Conservation (phyloP, 2,888 invertebrate species). For the Orchestes rusci region DNA sequence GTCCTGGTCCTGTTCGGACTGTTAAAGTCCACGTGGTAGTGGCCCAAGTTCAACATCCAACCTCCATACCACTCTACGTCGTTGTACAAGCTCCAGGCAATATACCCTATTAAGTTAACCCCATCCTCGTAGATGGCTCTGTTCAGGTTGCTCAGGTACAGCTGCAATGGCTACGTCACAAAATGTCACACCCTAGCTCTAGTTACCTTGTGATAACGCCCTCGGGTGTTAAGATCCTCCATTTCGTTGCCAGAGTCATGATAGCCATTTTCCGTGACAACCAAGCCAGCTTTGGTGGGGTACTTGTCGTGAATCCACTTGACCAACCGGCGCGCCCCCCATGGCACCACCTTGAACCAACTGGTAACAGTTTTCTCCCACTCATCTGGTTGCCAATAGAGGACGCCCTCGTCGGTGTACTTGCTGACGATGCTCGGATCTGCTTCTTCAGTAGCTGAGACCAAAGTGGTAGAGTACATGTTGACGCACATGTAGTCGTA, state of each 20-base stretch:
- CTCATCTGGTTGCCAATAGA: conserved; percentile 15
- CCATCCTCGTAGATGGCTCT: conserved; percentile 27
- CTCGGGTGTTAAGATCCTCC: conserved; percentile 41
- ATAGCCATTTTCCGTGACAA: conserved; percentile 53
- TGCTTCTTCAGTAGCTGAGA: conserved; percentile 7
- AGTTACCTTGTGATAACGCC: conserved; percentile 35
- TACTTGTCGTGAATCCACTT: conserved; percentile 38
- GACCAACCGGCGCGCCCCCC: conserved; percentile 51
- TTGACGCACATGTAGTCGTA: conserved; percentile 71
- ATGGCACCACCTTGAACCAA: conserved; percentile 43
- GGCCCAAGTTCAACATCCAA: conserved; percentile 36
- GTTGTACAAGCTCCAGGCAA: conserved; percentile 31
- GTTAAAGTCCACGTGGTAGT: conserved; percentile 22
- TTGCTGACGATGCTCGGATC: conserved; percentile 13
- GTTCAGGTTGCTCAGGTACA: conserved; percentile 25
- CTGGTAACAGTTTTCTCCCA: conserved; percentile 22
- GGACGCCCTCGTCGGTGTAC: conserved; percentile 33
- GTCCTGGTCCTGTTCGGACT: conserved; percentile 19
- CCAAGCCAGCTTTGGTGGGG: conserved; percentile 46
- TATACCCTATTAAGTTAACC: conserved; percentile 28
- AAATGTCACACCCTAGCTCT: no score
- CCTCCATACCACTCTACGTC: conserved; percentile 31
- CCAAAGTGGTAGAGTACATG: conserved; percentile 52
- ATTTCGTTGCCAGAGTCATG: conserved; percentile 41
- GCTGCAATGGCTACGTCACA: no score